phyloP scores from a whole-genome alignment of 1,140 invertebrate species.

The Geopemphigus sp. region DNA sequence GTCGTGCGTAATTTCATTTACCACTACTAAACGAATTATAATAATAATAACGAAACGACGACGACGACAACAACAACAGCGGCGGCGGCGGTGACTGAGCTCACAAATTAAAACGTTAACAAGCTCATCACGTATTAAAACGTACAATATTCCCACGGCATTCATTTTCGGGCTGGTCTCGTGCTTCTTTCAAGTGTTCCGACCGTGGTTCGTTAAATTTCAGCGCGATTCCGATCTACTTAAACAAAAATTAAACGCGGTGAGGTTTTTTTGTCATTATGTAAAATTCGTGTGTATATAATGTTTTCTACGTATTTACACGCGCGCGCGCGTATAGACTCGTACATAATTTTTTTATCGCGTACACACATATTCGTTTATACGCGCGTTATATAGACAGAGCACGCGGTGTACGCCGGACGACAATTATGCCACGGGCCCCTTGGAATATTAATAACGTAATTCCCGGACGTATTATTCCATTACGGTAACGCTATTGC shows the following conservation, averaged over 20 bases:
- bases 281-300: no score
- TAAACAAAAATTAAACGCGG: constrained; percentile 16
- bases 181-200: constrained; percentile 36
- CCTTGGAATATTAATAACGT: constrained; percentile 9
- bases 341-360: not conserved
- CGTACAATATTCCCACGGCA: constrained; percentile 20
- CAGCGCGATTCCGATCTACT: constrained; percentile 29
- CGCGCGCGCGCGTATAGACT: not conserved
- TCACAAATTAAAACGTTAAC: constrained; percentile 38
- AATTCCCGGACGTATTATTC: constrained; percentile 16
- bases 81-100: no score
- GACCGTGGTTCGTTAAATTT: constrained; percentile 36
- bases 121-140: constrained; percentile 38
- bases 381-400: not conserved
- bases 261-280: constrained; percentile 1
- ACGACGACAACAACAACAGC: not conserved
- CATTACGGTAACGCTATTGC: no score
- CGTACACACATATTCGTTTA: not conserved
- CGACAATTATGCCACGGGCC: constrained; percentile 2
- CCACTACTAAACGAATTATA: constrained; percentile 5
- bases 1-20: not conserved
- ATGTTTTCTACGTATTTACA: no score
- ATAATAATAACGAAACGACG: constrained; percentile 3
- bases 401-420: not conserved
- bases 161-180: constrained; percentile 22